Base-by-base conservation (phyloP, 2,797 vertebrate genomes). In the Tokudaia muenninki region DNA sequence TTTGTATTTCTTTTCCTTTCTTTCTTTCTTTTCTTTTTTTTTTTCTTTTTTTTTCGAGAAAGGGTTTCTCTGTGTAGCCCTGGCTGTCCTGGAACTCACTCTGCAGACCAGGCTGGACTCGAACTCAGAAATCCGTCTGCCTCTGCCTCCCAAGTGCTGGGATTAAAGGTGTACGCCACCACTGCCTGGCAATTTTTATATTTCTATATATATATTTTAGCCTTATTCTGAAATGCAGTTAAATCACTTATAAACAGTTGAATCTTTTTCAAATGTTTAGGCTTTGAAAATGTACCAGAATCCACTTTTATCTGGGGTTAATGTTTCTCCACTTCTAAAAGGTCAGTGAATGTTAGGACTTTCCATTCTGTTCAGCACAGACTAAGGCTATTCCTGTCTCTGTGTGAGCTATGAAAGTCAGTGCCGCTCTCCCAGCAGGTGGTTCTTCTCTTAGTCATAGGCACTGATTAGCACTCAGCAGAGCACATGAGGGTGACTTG, bases 201-300 rank as follows among this genome's bases (percentile, higher is more conserved):
- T 81, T 75, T 61, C 24, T 90, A 29, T 47, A 78, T 72, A 55
- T 83, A 65, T 55, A 87, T 95, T 95, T 93, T 95, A 91, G 41
- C n/a, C 82, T 75, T 92, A 37, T 57, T 81, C 24, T 82, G 52
- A 94, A 57, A 94, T 82, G 44, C n/a, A 67, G 29, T 17, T 80
- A 83, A 79, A 47, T 67, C 47, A 90, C 55, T 92, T 86, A 67
- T 16, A 80, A 92, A 89, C 24, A 63, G 12, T 81, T 92, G 67
- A 59, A 84, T 88, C 77, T 81, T 63, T 87, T 31, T 57, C 22
- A 81, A 37, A 7, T 6, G 41, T 77, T 80, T 90, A 70, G 50
- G 3, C 47, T 92, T 81, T 81, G 65, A 63, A 41, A 1, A n/a
- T 59, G 47, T 12, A 52, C 21, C n/a, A 70, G 65, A 31, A 79